These are phyloP conservation scores for Oxyteleia sp. DNA, from an alignment of 2,888 invertebrate genomes.

Conservation along the genomic window DNA sequence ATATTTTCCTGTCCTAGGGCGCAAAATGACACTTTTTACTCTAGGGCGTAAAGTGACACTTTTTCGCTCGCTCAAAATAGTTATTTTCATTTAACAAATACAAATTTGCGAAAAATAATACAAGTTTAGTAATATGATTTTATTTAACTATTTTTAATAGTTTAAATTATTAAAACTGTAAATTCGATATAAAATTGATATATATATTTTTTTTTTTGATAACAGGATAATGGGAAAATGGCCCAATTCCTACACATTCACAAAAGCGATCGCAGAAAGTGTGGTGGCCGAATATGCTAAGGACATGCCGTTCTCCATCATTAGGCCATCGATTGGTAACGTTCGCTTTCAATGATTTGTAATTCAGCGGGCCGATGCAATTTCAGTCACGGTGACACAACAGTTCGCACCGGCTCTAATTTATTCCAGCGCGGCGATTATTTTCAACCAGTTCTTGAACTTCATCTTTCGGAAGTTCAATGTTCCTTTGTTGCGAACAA, in stretches of 20 bases:
- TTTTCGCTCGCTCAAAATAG: too few relatives aligned
- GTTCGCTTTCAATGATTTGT: constrained; percentile 65
- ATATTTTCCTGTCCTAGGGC: too few relatives aligned
- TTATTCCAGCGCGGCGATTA: not conserved
- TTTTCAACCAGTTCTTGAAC: constrained; percentile 8
- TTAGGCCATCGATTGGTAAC: constrained; percentile 93
- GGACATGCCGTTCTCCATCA: constrained; percentile 92
- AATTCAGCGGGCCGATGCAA: not conserved
- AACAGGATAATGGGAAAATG: constrained; percentile 88
- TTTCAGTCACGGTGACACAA: not conserved
- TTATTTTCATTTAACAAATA: too few relatives aligned
- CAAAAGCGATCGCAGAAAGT: constrained; percentile 94
- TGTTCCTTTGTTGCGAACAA: too few relatives aligned
- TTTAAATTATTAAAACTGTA: too few relatives aligned
- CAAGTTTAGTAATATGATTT: too few relatives aligned
- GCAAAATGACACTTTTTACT: too few relatives aligned
- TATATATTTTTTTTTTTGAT: too few relatives aligned
- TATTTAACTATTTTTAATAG: too few relatives aligned
- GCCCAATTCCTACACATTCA: constrained; percentile 96
- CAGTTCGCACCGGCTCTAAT: not conserved
- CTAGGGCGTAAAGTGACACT: too few relatives aligned
- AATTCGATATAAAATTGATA: too few relatives aligned
- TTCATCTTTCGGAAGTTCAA: constrained; percentile 2
- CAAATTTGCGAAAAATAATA: too few relatives aligned
- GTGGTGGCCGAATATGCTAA: constrained; percentile 89